phyloP scores from a whole-genome alignment of 2,113 vertebrate genomes.

The Microcebus murinus region DNA sequence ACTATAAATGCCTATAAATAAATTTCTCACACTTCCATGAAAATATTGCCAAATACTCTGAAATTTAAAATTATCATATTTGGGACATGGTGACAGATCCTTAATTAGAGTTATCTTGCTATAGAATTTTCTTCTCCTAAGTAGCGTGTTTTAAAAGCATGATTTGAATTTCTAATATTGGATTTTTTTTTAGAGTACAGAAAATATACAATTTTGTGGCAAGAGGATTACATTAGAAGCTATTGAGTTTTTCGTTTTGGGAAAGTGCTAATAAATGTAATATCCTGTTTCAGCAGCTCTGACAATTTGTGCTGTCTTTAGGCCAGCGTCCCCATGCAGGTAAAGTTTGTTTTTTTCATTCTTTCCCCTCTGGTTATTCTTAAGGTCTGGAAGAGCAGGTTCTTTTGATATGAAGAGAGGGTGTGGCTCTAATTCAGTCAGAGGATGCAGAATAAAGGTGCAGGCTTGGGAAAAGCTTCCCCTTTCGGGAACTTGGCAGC shows the following conservation, averaged over 20 bases:
- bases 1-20: not conserved
- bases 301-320: not conserved
- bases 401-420: not conserved
- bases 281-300: not conserved
- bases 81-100: not conserved
- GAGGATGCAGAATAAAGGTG: not conserved
- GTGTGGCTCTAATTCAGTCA: not conserved
- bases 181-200: not conserved
- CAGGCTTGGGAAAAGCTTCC: not conserved
- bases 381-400: not conserved
- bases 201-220: not conserved
- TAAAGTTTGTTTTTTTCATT: not conserved
- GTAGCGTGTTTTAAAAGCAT: not conserved
- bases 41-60: not conserved
- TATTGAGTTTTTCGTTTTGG: not conserved
- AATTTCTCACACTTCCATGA: not conserved
- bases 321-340: not conserved
- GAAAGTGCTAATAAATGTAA: not conserved
- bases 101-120: not conserved
- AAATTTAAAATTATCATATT: not conserved
- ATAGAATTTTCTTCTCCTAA: conserved; percentile 20
- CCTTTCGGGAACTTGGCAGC: conserved; percentile 20
- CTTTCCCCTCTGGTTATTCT: not conserved
- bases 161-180: conserved; percentile 1
- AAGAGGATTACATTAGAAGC: not conserved